A percentile compares a stretch with the other conserved stretches of the same genome.
phyloP scores from a whole-genome alignment of 2,888 invertebrate genomes.

The Gastracanthus pulcherrimus region DNA sequence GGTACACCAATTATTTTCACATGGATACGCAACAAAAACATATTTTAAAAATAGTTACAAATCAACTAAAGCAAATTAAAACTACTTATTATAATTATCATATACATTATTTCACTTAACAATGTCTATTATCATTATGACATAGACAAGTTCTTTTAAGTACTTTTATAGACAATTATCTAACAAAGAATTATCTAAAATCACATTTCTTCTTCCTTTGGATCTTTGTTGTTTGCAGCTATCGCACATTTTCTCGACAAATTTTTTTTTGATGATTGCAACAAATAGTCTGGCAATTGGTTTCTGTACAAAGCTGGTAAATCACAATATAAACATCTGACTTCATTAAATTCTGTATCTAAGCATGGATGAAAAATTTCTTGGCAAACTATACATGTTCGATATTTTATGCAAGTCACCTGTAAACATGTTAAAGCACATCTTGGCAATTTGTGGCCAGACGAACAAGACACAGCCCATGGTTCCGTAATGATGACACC shows the following conservation, averaged over 20 bases:
- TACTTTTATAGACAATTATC: background rate
- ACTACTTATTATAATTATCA: background rate
- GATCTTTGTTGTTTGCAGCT: constrained; percentile 12
- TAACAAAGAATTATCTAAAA: background rate
- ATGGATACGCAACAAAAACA: background rate
- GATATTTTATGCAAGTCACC: constrained; percentile 66
- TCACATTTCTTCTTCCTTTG: constrained; percentile 3
- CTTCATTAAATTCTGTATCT: constrained; percentile 65
- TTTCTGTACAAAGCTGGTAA: constrained; percentile 63
- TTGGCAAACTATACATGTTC: constrained; percentile 69
- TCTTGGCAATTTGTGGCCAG: constrained; percentile 71
- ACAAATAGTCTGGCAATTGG: background rate
- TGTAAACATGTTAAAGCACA: constrained; percentile 72
- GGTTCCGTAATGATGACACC: constrained; percentile 65
- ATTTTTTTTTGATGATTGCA: constrained; percentile 30
- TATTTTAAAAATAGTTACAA: background rate
- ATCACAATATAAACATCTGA: constrained; percentile 71
- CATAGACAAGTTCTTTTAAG: background rate
- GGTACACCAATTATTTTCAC: no score
- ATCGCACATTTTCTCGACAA: constrained; percentile 23
- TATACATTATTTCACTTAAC: background rate
- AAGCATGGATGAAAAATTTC: constrained; percentile 71
- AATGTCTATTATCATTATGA: background rate
- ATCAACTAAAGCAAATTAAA: no score
- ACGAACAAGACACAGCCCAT: constrained; percentile 65